Evolutionary conservation across 1,140 invertebrate species (phyloP), one percentile per base, ranked within the genome.

Genomic region (Penaeus chinensis): DNA sequence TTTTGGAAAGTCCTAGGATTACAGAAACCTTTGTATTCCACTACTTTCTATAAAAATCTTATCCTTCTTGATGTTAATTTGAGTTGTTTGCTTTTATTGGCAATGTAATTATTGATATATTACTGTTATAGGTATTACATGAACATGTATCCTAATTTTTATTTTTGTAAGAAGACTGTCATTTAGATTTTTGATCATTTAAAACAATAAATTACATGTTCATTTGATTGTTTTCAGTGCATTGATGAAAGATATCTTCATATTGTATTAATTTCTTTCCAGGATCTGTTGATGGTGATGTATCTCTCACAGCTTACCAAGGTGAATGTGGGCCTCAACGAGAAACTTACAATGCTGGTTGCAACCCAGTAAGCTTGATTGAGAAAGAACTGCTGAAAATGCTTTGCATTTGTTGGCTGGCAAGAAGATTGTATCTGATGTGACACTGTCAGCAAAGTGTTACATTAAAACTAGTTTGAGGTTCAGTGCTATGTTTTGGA

Each of bases 281-380:
- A 95, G 94, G 98, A 99, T 94, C 94, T 99, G 87, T 93, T 99
- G 71, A 98, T 99, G 98, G 97, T 99, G 77, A 95, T 98, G 89
- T 98, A 98, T 65, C 93, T 99, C 42, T 96, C 97, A 16, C 98
- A 99, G 92, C 93, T 99, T n/a, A 98, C 98, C 89, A 97, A 98
- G 93, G 98, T 97, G 13, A 98, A 99, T 93, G 94, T 99, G 89
- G 96, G 97, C 91, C 93, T 99, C 32, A 98, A 98, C 92, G 98
- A 99, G 93, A 99, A 99, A 92, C 93, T 99, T 5, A 90, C 89
- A 19, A 82, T 90, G 87, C 63, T 90, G 69, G 87, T 90, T 32
- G 87, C 87, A 32, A 90, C 86, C 4, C 86, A 87, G 61, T 87
- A 81, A 77, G 5, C 54, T 54, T 32, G 11, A 42, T 11, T 74